Evolutionary conservation across 2,113 vertebrate species (phyloP).

Genomic region (Tragelaphus imberbis): DNA sequence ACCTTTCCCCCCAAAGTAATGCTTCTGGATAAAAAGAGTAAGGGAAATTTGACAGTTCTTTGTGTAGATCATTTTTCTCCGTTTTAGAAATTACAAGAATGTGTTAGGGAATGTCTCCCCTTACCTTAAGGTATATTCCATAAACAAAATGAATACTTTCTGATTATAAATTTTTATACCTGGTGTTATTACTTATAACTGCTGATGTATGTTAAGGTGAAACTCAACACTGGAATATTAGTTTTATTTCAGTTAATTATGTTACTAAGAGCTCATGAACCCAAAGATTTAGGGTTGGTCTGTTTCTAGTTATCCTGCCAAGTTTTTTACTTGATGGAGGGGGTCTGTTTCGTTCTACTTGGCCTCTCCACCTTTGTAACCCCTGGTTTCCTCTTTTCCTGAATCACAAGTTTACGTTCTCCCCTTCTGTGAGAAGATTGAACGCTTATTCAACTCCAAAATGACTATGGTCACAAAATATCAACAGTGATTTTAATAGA

Average conservation of each 20-base stretch:
- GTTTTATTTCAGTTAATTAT: constrained; percentile 89
- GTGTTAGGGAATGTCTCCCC: constrained; percentile 41
- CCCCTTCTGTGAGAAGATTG: constrained; percentile 86
- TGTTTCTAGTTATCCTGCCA: constrained; percentile 91
- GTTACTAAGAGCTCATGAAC: constrained; percentile 84
- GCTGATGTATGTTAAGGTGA: constrained; percentile 81
- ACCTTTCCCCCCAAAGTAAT: background rate
- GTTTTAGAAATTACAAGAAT: constrained; percentile 61
- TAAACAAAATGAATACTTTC: constrained; percentile 76
- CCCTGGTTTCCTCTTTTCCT: constrained; percentile 88
- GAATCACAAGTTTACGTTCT: constrained; percentile 86
- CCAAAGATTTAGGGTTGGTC: constrained; percentile 85
- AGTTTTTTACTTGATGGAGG: constrained; percentile 86
- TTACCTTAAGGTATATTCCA: constrained; percentile 41
- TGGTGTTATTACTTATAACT: constrained; percentile 72
- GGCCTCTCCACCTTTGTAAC: constrained; percentile 89
- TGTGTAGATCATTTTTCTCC: constrained; percentile 29
- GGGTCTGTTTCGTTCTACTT: constrained; percentile 87
- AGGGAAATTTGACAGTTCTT: background rate
- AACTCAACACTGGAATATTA: constrained; percentile 88
- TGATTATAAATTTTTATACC: constrained; percentile 70
- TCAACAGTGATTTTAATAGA: constrained; percentile 83
- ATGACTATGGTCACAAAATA: constrained; percentile 81
- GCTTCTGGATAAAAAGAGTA: background rate
- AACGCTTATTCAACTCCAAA: constrained; percentile 83